Evolutionary conservation across 2,888 invertebrate genomes (phyloP), one percentile per base, ranked within the genome.

Genomic region (Ectobius pallidus): DNA sequence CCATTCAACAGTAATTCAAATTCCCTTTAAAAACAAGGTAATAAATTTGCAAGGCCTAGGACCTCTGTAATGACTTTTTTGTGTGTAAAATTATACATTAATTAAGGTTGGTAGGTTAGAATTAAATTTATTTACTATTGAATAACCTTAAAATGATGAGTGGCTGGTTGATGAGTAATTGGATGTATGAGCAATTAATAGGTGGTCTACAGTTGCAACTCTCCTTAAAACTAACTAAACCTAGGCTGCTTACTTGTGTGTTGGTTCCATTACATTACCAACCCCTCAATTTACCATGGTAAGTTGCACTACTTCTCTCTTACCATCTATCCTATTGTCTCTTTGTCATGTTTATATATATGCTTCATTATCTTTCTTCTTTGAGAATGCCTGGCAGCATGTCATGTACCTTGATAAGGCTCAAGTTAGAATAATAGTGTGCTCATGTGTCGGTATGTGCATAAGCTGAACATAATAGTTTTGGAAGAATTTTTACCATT

Each of bases 251-350:
- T 65, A 65, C 65, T 11, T 44, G 46, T 65, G 46, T 65, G 30
- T 65, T 65, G 65, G 65, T 65, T 65, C 65, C 30, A 30, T 58
- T 58, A 58, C 58, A 58, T n/a, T n/a, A 30, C 27, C 30, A 27
- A 18, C 27, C 32, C 65, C 65, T 27, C 42, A 44, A 65, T 65
- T 67, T 39, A 32, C 42, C 34, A 55, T 67, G 71, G 71, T 71
- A 71, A 71, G 71, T 71, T 65, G 9, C 34, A 71, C 52, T 52
- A 72, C 68, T 61, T 68, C 72, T 65, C 46, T 72, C 72, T 72
- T 63, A 71, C 62, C 65, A 71, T 49, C 71, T 73, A 32, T 73
- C 70, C 71, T 70, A 20, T 63, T 39, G 34, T 70, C 42, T 61
- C 20, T 7, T 72, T 52, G 16, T 34, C 18, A n/a, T n/a, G n/a